Base-by-base conservation (phyloP, 2,797 vertebrate genomes). In the Mormyrops attenuatus region DNA sequence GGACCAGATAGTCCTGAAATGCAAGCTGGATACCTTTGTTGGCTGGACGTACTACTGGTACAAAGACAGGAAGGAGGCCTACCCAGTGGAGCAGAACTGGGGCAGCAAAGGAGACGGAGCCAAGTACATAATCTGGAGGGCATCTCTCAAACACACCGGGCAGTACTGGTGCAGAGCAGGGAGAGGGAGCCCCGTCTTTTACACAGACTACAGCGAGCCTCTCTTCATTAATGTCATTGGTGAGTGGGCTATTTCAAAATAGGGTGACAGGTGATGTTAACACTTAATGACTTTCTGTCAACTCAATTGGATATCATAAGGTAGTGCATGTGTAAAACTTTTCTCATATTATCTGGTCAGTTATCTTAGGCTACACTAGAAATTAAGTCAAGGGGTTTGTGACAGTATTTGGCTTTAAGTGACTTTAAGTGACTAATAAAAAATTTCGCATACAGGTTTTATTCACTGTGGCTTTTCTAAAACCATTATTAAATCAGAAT, bases 141-240 rank as follows among this genome's bases (percentile, higher is more conserved):
- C 88, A 1, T 15, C 77, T 55, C 30, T 52, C 15, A 7, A 88
- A 44, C 87, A 88, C 26, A 69, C 87, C 53, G 91, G 85, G 34
- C 73, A 52, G 53, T 92, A 90, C 91, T 53, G 88, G 89, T 92
- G 92, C 80, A 86, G 90, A 88, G 92, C 90, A 87, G 91, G 91
- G 17, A 89, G 90, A 80, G 91, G 91, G 63, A 49, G 89, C 8
- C 91, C 91, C 60, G 50, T 73, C 86, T 90, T 89, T 22, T 89
- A 91, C 91, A 91, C 90, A 13, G n/a, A 89, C 5, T 89, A 89
- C 55, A 90, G 91, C 88, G 77, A 92, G 73, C 88, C 84, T 26
- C 41, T 89, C 30, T 85, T 53, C 66, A 3, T 91, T 50, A 91
- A 87, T 47, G 26, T 89, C 52, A 84, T 17, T 50, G 88, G 88